Evolutionary conservation across 2,113 vertebrate genomes (phyloP), one percentile per base, ranked within the genome.

Genomic region (Rafetus swinhoei): DNA sequence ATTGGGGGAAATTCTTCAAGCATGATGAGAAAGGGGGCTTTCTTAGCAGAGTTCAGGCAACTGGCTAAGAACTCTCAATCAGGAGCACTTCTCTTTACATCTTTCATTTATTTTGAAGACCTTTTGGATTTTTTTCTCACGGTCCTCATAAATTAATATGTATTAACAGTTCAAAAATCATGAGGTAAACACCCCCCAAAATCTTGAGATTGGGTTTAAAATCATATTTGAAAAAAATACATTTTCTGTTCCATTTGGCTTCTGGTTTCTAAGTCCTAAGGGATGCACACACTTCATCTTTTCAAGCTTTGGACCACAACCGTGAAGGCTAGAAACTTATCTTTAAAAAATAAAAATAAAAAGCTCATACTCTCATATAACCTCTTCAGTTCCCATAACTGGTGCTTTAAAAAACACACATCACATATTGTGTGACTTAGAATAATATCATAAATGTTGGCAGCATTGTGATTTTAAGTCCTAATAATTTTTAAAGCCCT

Each of bases 181-280:
- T 19, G 52, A 77, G 57, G 57, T 45, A 35, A 86, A 14, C 50
- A 14, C 50, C 39, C 21, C 32, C 39, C 82, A 81, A 80, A 54
- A 81, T 0, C 27, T 32, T 93, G 39, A 45, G 72, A 6, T 69
- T 92, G 81, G 35, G 15, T 69, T 45, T 29, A 3, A 1, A 15
- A 93, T 92, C 69, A 35, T 35, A 16, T 69, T 62, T 60, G 12
- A 4, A 32, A 32, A 65, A 62, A 32, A 81, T 39, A 54, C 1
- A 29, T 0, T 0, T 21, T n/a, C 21, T 9, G 57, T 21, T 82
- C 1, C 16, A 1, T 62, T 69, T 55, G 13, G 62, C 81, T 22
- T 8, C 29, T 4, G 1, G 91, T 91, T 87, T 6, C 6, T 54
- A 21, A n/a, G 57, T 29, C n/a, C 87, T 54, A 83, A 14, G 13